Base-by-base conservation (phyloP, 2,113 vertebrate species). In the Martes martes region DNA sequence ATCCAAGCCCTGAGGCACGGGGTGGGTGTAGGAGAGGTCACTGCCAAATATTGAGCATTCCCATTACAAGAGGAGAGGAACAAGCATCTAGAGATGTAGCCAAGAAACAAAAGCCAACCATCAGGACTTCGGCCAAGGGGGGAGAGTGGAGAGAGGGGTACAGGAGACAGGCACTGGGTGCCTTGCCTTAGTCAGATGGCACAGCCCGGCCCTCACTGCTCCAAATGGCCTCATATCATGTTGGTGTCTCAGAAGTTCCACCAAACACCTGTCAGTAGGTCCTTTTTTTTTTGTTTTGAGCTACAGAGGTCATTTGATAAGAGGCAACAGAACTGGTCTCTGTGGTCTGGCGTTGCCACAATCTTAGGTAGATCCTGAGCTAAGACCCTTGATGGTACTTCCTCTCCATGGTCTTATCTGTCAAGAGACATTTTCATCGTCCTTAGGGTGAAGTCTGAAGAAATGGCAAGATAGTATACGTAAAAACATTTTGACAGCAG, bases 291-390 rank as follows among this genome's bases (percentile, higher is more conserved):
- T 65, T 86, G 21, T 79, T 76, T 19, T 67, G 67, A 18, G 10
- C 19, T 42, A 50, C 0, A 45, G 71, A 50, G 31, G 82, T 2
- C 1, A 26, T 82, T 91, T 39, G n/a, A 23, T 67, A n/a, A 81
- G 39, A 52, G 8, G 55, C 24, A 24, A 8, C 4, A 13, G 24
- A 91, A 39, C n/a, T 10, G 14, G 10, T 7, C n/a, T 74, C 14
- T 0, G 0, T 7, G 1, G 18, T 14, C 2, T 18, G 1, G 28
- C 5, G 0, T 3, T 11, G 14, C 23, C 33, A 11, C 0, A 1
- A 1, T 7, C 18, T 42, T 13, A 6, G 52, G 16, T 31, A 76
- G 31, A 33, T 33, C 59, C 33, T 1, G 0, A 78, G 47, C 4
- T 7, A 18, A 3, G 10, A 84, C 7, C 4, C 11, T 59, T 9